These are phyloP conservation scores for Hemibagrus guttatus DNA, from an alignment of 2,797 vertebrate species.

Conservation along the genomic window DNA sequence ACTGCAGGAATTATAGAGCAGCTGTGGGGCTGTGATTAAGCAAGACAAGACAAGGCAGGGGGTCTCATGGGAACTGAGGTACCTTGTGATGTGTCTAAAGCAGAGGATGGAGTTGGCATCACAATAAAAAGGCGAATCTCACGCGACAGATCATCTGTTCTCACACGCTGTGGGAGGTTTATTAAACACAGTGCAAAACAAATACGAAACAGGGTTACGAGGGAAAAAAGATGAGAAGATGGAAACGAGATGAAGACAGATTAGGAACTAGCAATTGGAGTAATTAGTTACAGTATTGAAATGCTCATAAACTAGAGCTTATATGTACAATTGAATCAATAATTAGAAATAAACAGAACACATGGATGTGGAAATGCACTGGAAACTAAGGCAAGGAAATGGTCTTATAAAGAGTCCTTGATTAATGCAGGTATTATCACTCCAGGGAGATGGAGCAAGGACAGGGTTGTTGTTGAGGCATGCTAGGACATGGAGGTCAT, in stretches of 20 bases:
- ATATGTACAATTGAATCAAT: background rate
- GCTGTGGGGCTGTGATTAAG: constrained; percentile 6
- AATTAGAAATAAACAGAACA: background rate
- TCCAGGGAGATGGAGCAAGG: background rate
- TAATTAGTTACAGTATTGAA: background rate
- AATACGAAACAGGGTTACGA: constrained; percentile 30
- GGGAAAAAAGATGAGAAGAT: background rate
- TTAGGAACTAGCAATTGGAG: background rate
- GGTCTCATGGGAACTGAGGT: constrained; percentile 24
- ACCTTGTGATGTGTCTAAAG: constrained; percentile 22
- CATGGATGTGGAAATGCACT: background rate
- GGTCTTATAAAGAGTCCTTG: background rate
- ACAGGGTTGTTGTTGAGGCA: background rate
- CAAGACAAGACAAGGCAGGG: background rate
- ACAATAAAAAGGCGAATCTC: constrained; percentile 38
- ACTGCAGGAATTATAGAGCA: constrained; percentile 16
- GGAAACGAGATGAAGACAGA: background rate
- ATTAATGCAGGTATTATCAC: constrained; percentile 21
- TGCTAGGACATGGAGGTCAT: background rate
- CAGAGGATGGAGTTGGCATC: constrained; percentile 29
- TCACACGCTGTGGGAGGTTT: constrained; percentile 28
- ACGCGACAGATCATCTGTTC: constrained; percentile 47
- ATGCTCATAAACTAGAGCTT: background rate
- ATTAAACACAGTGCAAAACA: constrained; percentile 17
- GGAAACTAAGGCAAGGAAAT: background rate